Conservation (phyloP, 2,888 invertebrate species). For the Mimachlamys varia region DNA sequence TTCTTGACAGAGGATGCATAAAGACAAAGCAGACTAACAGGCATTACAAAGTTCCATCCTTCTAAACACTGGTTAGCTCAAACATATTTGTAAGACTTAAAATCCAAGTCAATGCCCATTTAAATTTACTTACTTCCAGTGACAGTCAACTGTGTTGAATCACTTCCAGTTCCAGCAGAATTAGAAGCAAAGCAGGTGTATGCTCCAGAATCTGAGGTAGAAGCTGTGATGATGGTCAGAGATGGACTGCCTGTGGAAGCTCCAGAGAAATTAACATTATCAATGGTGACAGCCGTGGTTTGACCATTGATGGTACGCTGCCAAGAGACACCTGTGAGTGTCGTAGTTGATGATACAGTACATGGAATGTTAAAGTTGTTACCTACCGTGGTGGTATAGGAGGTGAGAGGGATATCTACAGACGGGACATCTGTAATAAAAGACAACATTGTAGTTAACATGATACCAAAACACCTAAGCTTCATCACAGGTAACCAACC, state of each 20-base stretch:
- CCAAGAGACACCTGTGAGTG: conserved; percentile 39
- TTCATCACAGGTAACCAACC: too few species aligned
- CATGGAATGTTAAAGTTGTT: conserved; percentile 8
- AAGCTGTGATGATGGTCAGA: not conserved
- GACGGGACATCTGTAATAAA: not conserved
- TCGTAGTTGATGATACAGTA: conserved; percentile 32
- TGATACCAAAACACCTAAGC: too few species aligned
- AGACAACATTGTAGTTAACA: too few species aligned
- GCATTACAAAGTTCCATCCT: too few species aligned
- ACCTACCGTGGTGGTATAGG: not conserved
- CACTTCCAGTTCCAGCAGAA: not conserved
- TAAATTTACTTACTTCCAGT: not conserved
- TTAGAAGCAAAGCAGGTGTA: not conserved
- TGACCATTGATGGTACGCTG: not conserved
- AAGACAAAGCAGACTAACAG: too few species aligned
- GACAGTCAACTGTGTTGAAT: not conserved
- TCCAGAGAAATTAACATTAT: not conserved
- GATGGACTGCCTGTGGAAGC: not conserved
- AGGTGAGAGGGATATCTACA: not conserved
- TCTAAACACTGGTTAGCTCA: too few species aligned
- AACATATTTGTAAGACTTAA: too few species aligned
- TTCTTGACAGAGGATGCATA: too few species aligned
- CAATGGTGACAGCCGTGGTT: not conserved
- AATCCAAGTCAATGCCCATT: too few species aligned
- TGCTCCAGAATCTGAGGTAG: not conserved